phyloP scores from a whole-genome alignment of 2,888 invertebrate species.

The Ochropleura leucogaster region DNA sequence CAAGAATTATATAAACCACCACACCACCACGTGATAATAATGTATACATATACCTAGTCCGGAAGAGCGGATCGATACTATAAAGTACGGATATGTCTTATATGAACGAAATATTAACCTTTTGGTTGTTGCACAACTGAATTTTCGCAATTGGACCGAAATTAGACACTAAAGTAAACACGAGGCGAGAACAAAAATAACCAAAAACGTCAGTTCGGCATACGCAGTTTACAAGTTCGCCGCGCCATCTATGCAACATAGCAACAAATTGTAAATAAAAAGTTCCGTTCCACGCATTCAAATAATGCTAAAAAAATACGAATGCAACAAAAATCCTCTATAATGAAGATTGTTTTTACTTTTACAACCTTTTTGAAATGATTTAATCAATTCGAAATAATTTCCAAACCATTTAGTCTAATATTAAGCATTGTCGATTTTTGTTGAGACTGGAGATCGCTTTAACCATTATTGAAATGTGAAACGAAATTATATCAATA shows the following conservation, averaged over 20 bases:
- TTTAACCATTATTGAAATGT: neutral
- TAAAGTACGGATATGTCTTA: conserved; percentile 74
- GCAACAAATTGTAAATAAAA: conserved; percentile 79
- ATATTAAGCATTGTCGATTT: too few relatives aligned
- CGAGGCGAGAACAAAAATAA: conserved; percentile 91
- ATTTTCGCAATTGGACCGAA: conserved; percentile 88
- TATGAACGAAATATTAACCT: conserved; percentile 80
- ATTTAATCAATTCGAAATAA: rapidly evolving
- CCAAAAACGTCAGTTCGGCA: conserved; percentile 90
- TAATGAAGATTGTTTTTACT: rapidly evolving
- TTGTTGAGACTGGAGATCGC: rapidly evolving
- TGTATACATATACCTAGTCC: conserved; percentile 89
- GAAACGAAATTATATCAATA: conserved; percentile 55
- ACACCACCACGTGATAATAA: conserved; percentile 91
- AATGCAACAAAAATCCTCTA: too few relatives aligned
- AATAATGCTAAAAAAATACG: neutral
- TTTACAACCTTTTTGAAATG: too few relatives aligned
- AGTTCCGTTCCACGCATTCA: conserved; percentile 74
- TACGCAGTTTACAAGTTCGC: conserved; percentile 89
- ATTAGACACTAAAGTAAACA: conserved; percentile 91
- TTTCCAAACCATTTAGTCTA: rapidly evolving
- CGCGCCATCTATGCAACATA: conserved; percentile 88
- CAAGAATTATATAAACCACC: conserved; percentile 91
- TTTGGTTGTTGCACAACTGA: conserved; percentile 85
- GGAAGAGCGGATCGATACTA: conserved; percentile 87